Evolutionary conservation across 1,140 invertebrate species (phyloP), one percentile per base, ranked within the genome.

Genomic region (Chlorops oryzae): DNA sequence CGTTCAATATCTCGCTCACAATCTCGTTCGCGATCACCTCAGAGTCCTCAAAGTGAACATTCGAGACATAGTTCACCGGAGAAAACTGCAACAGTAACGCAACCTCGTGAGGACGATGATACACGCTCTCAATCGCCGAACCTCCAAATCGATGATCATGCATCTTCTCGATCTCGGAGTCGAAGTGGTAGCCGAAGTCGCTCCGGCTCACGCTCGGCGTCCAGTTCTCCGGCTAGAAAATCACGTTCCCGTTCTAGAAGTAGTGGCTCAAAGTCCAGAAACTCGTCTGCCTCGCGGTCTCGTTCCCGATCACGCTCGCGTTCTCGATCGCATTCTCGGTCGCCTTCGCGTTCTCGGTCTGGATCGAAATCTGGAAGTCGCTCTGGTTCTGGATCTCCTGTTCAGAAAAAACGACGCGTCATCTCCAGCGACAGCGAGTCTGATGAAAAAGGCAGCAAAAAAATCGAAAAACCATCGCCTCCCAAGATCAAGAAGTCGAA

Each of bases 221-320:
- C 59, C 45, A 55, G 52, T 12, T 56, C 56, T 21, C 63, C 65
- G 0, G 49, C 49, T 59, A 70, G 10, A 51, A 65, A 35, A 66
- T 66, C 38, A 55, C 61, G 74, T 54, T 78, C 78, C 1, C 70
- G 74, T 15, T 78, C 78, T 0, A 74, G 75, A 3, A 75, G 72
- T 56, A 73, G 74, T 54, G 51, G 73, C 62, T 55, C 76, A 57
- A 47, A 75, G 59, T 63, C 72, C 45, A 3, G 72, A 57, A 51
- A 68, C 39, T 56, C 62, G 52, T 46, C 64, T 40, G 25, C 52
- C 23, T 47, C 71, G 44, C 24, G 59, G 59, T 48, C 60, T 54
- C 21, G 55, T 55, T 42, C 48, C 20, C 34, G 53, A 57, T 39
- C 55, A 13, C 57, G 57, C 37, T 62, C 62, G 13, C 42, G 55